Percentiles rank a stretch among this genome's conserved stretches.
These are phyloP conservation scores for Drosophila ogumai DNA, from an alignment of 1,140 invertebrate genomes.

Conservation along the genomic window DNA sequence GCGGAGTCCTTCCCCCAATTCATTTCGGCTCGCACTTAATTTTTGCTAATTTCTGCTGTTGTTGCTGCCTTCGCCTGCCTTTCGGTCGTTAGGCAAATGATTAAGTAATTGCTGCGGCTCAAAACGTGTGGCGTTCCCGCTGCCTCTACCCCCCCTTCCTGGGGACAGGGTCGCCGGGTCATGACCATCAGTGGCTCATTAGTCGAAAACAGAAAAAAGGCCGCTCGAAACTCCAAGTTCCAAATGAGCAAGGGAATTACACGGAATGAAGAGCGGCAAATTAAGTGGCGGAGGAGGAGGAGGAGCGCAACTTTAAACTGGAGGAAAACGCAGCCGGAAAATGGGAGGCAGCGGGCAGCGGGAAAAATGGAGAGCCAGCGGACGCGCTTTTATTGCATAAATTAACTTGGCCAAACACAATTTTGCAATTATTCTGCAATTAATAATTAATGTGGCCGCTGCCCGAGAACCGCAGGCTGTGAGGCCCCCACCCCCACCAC, in stretches of 20 bases:
- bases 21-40: constrained; percentile 43
- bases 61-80: constrained; percentile 37
- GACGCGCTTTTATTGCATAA: constrained; percentile 57
- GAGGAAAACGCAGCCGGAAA: neutral
- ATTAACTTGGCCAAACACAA: constrained; percentile 63
- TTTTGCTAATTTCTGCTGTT: constrained; percentile 51
- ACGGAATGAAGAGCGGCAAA: constrained; percentile 32
- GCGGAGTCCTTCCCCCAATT: neutral
- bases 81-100: constrained; percentile 53
- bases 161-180: constrained; percentile 35
- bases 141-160: too few species aligned
- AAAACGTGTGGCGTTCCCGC: constrained; percentile 1
- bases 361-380: constrained; percentile 1
- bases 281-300: constrained; percentile 10
- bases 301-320: constrained; percentile 33
- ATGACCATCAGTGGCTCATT: constrained; percentile 62
- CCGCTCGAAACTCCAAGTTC: constrained; percentile 17
- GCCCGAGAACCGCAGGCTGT: constrained; percentile 21
- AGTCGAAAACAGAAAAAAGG: constrained; percentile 17
- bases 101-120: constrained; percentile 46
- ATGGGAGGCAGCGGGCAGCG: neutral
- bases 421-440: constrained; percentile 66
- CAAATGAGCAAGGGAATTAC: constrained; percentile 56
- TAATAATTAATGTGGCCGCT: constrained; percentile 60
- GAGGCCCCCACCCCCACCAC: too few species aligned